Conservation (phyloP, 2,888 invertebrate species). For the Drosophila mulleri region DNA sequence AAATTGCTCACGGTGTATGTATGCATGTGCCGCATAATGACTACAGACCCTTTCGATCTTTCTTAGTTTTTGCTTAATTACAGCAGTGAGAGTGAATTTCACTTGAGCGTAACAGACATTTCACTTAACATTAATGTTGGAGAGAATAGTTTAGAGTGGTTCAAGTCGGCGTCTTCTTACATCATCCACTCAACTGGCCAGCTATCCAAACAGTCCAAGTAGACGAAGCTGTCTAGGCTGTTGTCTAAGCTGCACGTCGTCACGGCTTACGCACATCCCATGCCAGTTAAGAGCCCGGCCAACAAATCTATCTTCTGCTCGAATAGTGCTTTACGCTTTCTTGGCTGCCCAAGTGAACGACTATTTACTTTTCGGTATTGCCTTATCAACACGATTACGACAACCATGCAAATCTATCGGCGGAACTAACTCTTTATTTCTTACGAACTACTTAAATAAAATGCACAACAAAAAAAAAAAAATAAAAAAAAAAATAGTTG, state of each 20-base stretch:
- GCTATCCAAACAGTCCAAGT: constrained; percentile 13
- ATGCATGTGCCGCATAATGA: background rate
- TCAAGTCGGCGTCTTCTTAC: constrained; percentile 21
- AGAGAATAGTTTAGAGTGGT: constrained; percentile 8
- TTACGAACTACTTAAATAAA: constrained; percentile 29
- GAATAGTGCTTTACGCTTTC: constrained; percentile 60
- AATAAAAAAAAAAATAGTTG: background rate
- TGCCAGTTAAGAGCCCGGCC: background rate
- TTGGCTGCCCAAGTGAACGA: constrained; percentile 53
- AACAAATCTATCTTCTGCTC: constrained; percentile 4
- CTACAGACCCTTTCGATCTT: constrained; percentile 8
- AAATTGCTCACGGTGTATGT: background rate
- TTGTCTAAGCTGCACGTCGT: constrained; percentile 20
- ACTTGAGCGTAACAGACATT: constrained; percentile 31
- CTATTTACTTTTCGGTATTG: constrained; percentile 20
- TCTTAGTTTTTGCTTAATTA: constrained; percentile 1
- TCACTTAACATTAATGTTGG: constrained; percentile 6
- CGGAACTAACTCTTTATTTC: constrained; percentile 29
- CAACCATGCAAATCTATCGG: background rate
- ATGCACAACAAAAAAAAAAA: constrained; percentile 5
- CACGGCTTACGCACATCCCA: constrained; percentile 32
- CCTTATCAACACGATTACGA: background rate
- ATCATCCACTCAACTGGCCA: constrained; percentile 25
- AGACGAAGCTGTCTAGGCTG: background rate
- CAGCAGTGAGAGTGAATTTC: constrained; percentile 18